Evolutionary conservation across 23 tunicate species (phyloP).

Genomic region (Trididemnum clinides): DNA sequence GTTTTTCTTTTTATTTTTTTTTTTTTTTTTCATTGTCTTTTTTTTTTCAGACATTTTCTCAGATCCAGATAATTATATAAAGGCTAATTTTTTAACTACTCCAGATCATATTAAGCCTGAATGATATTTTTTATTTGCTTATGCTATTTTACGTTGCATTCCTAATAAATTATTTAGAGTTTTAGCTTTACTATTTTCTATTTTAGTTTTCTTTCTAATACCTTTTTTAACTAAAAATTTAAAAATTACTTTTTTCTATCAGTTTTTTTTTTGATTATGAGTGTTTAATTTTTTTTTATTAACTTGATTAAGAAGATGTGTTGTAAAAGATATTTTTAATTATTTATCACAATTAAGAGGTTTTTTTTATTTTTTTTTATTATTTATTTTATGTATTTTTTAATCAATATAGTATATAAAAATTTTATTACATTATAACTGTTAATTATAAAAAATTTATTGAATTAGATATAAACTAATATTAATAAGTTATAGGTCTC

Average conservation of each 20-base stretch:
- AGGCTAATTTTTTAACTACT: conserved; percentile 25
- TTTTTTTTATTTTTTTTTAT: conserved; percentile 4
- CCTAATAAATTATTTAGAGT: conserved; percentile 24
- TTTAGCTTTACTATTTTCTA: background rate
- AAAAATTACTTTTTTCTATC: background rate
- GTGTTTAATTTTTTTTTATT: conserved; percentile 1
- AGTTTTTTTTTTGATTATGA: background rate
- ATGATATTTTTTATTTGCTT: conserved; percentile 39
- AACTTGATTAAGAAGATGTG: conserved; percentile 22
- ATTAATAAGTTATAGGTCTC: too few species aligned
- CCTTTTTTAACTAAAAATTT: background rate
- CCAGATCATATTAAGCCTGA: conserved; percentile 45
- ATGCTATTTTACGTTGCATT: conserved; percentile 40
- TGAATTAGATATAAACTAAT: too few species aligned
- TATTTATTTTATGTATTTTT: background rate
- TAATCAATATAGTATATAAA: background rate
- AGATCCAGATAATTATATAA: conserved; percentile 29
- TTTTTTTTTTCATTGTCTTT: background rate
- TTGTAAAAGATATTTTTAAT: background rate
- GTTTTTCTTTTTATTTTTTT: background rate
- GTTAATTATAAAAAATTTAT: too few species aligned
- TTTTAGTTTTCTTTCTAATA: background rate
- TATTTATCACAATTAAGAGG: background rate
- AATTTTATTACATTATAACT: too few species aligned
- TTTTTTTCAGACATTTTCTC: background rate